Evolutionary conservation across 2,888 invertebrate species (phyloP).

Genomic region (Papilio demoleus): DNA sequence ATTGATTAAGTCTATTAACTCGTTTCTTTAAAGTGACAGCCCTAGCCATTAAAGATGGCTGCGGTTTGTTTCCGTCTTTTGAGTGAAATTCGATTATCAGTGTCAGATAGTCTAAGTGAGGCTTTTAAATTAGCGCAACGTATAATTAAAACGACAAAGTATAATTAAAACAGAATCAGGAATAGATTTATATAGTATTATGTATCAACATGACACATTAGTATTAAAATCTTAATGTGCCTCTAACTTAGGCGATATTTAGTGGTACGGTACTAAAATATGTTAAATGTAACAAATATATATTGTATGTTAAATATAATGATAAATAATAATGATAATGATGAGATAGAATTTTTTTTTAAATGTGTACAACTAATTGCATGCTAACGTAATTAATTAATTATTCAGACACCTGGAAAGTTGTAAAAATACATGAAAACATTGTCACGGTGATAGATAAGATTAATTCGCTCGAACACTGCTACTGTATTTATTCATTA

Average conservation of each 20-base stretch:
- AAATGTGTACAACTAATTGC: too few relatives aligned
- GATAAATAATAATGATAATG: too few relatives aligned
- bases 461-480: neutral
- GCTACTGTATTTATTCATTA: conserved; percentile 8
- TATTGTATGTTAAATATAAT: too few relatives aligned
- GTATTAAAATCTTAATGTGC: neutral
- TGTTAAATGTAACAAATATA: neutral
- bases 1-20: conserved; percentile 73
- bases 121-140: conserved; percentile 38
- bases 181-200: neutral
- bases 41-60: conserved; percentile 58
- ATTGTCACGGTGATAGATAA: neutral
- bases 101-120: conserved; percentile 33
- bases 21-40: conserved; percentile 67
- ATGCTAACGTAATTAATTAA: neutral
- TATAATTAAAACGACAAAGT: conserved; percentile 39
- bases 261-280: neutral
- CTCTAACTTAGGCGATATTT: neutral
- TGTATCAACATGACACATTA: neutral
- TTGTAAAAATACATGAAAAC: neutral
- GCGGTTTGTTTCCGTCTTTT: conserved; percentile 46
- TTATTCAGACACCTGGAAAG: neutral
- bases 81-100: conserved; percentile 44
- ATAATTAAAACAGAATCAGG: neutral
- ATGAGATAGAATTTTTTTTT: too few relatives aligned